phyloP scores from a whole-genome alignment of 2,797 vertebrate genomes.

The Chanos chanos region DNA sequence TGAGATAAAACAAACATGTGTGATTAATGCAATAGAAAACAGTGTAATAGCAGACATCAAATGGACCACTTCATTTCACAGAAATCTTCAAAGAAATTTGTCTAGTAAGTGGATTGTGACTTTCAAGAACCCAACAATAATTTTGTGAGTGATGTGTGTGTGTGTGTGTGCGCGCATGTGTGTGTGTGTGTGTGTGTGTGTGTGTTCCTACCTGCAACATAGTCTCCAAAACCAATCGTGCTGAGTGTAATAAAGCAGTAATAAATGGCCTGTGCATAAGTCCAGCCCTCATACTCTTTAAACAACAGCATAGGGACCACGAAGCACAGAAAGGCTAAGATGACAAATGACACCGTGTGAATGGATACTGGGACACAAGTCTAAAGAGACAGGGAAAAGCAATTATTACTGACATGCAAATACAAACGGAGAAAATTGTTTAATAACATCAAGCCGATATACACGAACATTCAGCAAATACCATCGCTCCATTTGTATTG shows the following conservation, averaged over 20 bases:
- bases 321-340: conserved; percentile 73
- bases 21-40: background rate
- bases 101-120: background rate
- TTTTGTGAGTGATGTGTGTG: background rate
- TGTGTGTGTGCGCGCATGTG: background rate
- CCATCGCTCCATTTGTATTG: too few relatives aligned
- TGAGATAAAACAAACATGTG: background rate
- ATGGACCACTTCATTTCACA: too few relatives aligned
- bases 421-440: background rate
- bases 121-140: too few relatives aligned
- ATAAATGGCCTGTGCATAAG: conserved; percentile 82
- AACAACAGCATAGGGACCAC: conserved; percentile 83
- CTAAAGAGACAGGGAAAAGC: conserved; percentile 45
- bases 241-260: conserved; percentile 92
- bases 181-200: background rate
- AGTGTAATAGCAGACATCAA: too few relatives aligned
- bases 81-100: background rate
- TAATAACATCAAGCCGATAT: background rate
- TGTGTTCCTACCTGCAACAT: conserved; percentile 79
- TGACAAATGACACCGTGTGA: conserved; percentile 68
- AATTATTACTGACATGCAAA: background rate
- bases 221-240: conserved; percentile 92
- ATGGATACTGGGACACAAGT: conserved; percentile 63
- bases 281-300: conserved; percentile 82
- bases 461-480: background rate